Percentiles rank a stretch among this genome's conserved stretches.
phyloP scores from a whole-genome alignment of 1,140 invertebrate species.

The Parasteatoda tepidariorum region DNA sequence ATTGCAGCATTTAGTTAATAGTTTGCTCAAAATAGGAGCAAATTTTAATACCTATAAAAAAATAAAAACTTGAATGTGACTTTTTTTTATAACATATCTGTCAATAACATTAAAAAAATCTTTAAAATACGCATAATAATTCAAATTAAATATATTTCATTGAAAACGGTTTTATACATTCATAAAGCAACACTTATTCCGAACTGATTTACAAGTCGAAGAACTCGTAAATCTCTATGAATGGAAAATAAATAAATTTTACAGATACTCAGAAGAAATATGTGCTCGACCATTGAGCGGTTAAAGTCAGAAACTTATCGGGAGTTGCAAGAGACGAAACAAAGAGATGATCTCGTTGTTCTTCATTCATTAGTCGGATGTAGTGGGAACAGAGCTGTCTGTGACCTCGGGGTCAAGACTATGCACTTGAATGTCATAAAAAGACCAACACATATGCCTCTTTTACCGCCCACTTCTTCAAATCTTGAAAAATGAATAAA shows the following conservation, averaged over 20 bases:
- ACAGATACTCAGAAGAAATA: not conserved
- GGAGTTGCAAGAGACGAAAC: not conserved
- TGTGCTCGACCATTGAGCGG: not conserved
- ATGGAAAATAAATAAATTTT: not conserved
- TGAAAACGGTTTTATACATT: too few species aligned
- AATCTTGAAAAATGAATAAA: not conserved
- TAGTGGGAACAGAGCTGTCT: not conserved
- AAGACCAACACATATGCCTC: not conserved
- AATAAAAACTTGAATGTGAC: too few species aligned
- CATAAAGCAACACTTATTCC: not conserved
- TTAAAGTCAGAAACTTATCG: too few species aligned
- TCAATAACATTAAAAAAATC: too few species aligned
- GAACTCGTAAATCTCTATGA: not conserved
- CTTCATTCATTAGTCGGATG: not conserved
- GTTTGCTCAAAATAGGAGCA: too few species aligned
- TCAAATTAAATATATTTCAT: too few species aligned
- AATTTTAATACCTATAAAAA: too few species aligned
- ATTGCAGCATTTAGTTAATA: too few species aligned
- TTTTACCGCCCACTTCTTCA: not conserved
- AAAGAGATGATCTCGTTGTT: not conserved
- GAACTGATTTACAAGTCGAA: not conserved
- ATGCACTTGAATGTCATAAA: not conserved
- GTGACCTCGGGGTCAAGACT: not conserved
- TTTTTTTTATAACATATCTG: too few species aligned
- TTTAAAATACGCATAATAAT: too few species aligned